Conservation (phyloP, 2,113 vertebrate species). For the Siphamia tubifer region DNA sequence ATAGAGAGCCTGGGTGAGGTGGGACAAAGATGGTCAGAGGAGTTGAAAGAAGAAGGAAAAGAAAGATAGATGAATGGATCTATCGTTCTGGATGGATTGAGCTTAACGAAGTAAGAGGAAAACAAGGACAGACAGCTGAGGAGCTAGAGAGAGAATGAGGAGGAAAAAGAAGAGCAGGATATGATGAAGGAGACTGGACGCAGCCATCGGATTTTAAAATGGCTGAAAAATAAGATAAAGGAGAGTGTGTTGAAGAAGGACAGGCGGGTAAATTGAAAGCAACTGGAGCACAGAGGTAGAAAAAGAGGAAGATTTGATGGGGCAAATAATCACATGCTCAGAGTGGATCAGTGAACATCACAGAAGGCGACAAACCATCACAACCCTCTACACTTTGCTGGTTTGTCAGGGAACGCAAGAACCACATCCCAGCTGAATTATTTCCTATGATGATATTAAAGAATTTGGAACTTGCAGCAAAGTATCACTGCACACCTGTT, state of each 20-base stretch:
- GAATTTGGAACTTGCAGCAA: too few species aligned
- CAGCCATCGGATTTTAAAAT: constrained; percentile 4
- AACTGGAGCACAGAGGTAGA: constrained; percentile 11
- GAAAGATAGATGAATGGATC: too few species aligned
- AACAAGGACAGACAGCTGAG: background rate
- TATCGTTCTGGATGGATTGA: background rate
- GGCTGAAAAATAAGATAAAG: constrained; percentile 2
- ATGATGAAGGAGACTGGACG: background rate
- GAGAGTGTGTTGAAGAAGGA: constrained; percentile 14
- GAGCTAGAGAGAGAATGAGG: background rate
- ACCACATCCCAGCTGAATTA: too few species aligned
- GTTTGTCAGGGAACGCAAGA: background rate
- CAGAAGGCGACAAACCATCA: constrained; percentile 1
- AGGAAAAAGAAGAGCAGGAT: background rate
- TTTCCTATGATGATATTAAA: too few species aligned
- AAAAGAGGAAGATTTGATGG: constrained; percentile 12
- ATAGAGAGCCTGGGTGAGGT: constrained; percentile 20
- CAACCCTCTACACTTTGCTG: background rate
- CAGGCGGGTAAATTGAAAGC: constrained; percentile 15
- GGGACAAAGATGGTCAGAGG: constrained; percentile 16
- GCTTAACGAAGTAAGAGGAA: background rate
- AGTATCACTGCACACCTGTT: too few species aligned
- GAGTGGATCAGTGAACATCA: constrained; percentile 7
- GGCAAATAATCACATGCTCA: constrained; percentile 46
- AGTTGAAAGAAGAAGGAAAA: constrained; percentile 18